phyloP scores from a whole-genome alignment of 35 echinoderm and acorn worm species.

The Lytechinus variegatus region DNA sequence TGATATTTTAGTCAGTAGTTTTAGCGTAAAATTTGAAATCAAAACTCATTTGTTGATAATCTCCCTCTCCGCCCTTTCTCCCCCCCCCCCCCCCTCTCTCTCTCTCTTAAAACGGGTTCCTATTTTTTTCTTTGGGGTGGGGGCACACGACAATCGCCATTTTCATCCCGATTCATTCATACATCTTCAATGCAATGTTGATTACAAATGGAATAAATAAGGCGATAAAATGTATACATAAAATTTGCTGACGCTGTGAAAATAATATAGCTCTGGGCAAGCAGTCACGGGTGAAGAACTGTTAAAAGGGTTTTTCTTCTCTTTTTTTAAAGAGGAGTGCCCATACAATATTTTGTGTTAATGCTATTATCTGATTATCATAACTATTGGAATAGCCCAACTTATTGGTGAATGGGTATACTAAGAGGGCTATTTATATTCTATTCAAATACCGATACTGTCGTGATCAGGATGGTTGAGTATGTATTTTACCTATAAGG shows the following conservation, averaged over 20 bases:
- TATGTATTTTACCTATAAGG: too few species aligned
- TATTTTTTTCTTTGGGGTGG: too few species aligned
- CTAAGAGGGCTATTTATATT: too few species aligned
- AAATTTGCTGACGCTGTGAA: neutral
- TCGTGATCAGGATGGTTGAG: too few species aligned
- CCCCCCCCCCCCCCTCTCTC: too few species aligned
- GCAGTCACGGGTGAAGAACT: neutral
- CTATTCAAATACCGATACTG: too few species aligned
- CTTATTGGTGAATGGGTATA: neutral
- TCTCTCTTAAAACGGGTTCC: too few species aligned
- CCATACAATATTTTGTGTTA: neutral
- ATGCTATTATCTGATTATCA: neutral
- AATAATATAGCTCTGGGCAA: neutral
- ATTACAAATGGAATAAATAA: neutral
- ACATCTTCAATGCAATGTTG: neutral
- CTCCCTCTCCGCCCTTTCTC: too few species aligned
- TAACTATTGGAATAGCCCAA: neutral
- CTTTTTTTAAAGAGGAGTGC: neutral
- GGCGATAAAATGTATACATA: neutral
- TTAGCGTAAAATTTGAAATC: too few species aligned
- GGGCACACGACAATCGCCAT: too few species aligned
- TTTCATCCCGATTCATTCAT: neutral
- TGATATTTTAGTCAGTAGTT: too few species aligned
- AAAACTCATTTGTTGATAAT: too few species aligned
- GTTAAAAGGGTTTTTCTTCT: neutral